Conservation (phyloP, 2,888 invertebrate genomes). For the Coleophora deauratella region DNA sequence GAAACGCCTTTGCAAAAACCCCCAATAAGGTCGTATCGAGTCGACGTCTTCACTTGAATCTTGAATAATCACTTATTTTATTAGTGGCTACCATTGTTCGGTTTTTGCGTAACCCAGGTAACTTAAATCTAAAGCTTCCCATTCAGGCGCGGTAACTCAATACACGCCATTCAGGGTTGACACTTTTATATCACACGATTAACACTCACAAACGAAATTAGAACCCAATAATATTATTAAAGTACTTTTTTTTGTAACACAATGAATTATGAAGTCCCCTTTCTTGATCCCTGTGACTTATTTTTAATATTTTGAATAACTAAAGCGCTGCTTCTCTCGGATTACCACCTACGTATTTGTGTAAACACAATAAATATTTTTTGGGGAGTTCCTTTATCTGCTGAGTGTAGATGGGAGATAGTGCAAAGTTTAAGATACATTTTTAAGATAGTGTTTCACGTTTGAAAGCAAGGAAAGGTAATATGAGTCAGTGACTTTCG, state of each 20-base stretch:
- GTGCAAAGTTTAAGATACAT: slow-evolving; percentile 33
- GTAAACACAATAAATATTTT: slow-evolving; percentile 72
- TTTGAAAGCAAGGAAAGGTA: slow-evolving; percentile 20
- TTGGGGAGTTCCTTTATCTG: slow-evolving; percentile 48
- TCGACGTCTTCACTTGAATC: slow-evolving; percentile 30
- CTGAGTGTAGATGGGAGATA: slow-evolving; percentile 44
- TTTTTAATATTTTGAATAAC: slow-evolving; percentile 38
- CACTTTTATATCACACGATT: slow-evolving; percentile 70
- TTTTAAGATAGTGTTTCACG: slow-evolving; percentile 25
- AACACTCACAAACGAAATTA: slow-evolving; percentile 71
- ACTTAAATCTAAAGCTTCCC: slow-evolving; percentile 40
- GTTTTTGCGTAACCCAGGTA: slow-evolving; percentile 42
- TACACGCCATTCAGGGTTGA: slow-evolving; percentile 65
- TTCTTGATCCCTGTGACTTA: slow-evolving; percentile 31
- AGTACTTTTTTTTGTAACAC: slow-evolving; percentile 30
- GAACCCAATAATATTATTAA: slow-evolving; percentile 72
- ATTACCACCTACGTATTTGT: slow-evolving; percentile 73
- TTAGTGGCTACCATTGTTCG: slow-evolving; percentile 34
- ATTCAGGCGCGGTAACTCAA: slow-evolving; percentile 51
- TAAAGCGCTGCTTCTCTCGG: slow-evolving; percentile 36
- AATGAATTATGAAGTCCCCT: slow-evolving; percentile 30
- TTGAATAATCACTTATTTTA: slow-evolving; percentile 48
- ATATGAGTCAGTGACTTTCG: slow-evolving; percentile 16
- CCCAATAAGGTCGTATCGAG: slow-evolving; percentile 16
- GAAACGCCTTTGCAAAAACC: too few species aligned